Evolutionary conservation across 2,797 vertebrate species (phyloP).

Genomic region (Morelia viridis): DNA sequence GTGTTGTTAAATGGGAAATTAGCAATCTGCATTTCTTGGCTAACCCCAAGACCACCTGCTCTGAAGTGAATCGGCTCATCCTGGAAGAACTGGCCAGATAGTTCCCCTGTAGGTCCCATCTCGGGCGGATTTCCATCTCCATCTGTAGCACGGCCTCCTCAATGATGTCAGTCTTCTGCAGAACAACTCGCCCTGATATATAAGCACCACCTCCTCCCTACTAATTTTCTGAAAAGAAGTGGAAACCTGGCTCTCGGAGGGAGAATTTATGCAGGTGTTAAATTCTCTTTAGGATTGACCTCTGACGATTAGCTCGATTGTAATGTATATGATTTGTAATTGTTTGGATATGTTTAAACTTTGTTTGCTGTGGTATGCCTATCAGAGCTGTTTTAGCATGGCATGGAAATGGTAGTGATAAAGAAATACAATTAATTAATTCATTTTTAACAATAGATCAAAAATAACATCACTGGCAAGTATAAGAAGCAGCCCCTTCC

Average conservation of each 20-base stretch:
- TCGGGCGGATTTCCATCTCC: neutral
- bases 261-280: neutral
- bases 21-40: constrained; percentile 10
- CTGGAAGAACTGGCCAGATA: neutral
- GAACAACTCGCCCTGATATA: neutral
- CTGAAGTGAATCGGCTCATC: neutral
- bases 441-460: neutral
- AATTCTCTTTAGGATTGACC: neutral
- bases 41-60: neutral
- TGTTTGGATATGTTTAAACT: neutral
- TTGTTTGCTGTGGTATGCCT: neutral
- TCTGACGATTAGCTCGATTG: neutral
- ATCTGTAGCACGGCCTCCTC: neutral
- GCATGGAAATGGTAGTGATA: neutral
- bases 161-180: neutral
- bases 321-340: neutral
- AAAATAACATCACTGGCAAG: neutral
- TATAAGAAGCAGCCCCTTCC: neutral
- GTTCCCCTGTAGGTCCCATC: neutral
- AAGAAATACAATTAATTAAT: neutral
- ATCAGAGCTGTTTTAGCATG: neutral
- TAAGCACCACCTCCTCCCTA: neutral
- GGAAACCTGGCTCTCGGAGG: neutral
- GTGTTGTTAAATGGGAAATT: neutral
- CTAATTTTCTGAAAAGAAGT: neutral